phyloP scores from a whole-genome alignment of 2,797 vertebrate genomes.

The Danionella dracula region DNA sequence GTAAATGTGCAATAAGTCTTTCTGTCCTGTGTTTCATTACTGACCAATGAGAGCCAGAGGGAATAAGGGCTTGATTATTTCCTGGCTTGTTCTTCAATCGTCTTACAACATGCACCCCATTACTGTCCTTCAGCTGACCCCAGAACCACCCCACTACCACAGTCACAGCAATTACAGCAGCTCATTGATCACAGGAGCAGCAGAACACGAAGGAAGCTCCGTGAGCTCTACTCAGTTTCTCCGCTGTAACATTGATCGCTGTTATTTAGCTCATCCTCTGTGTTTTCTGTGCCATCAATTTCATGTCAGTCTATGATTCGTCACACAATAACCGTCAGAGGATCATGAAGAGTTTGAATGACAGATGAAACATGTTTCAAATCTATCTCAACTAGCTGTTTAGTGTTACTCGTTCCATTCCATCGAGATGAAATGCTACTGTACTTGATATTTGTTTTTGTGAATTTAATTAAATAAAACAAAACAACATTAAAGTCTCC shows the following conservation, averaged over 20 bases:
- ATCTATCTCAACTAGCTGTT: too few relatives aligned
- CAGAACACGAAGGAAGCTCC: not conserved
- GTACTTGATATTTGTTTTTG: too few relatives aligned
- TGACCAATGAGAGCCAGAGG: constrained; percentile 16
- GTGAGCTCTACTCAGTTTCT: constrained; percentile 6
- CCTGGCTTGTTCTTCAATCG: not conserved
- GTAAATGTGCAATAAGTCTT: constrained; percentile 30
- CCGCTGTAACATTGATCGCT: constrained; percentile 11
- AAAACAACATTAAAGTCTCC: too few relatives aligned
- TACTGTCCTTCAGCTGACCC: constrained; percentile 17
- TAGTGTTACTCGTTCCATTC: too few relatives aligned
- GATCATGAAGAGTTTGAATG: too few relatives aligned
- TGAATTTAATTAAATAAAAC: too few relatives aligned
- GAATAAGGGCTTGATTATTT: constrained; percentile 15
- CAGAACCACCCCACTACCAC: not conserved
- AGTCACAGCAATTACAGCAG: constrained; percentile 31
- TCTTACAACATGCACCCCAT: constrained; percentile 2
- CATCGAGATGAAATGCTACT: too few relatives aligned
- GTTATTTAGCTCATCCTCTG: constrained; percentile 16
- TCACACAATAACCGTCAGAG: not conserved
- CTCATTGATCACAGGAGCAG: constrained; percentile 48
- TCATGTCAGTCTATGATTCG: not conserved
- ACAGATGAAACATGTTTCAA: too few relatives aligned
- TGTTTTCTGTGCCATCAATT: constrained; percentile 3
- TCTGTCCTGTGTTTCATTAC: constrained; percentile 29